Base-by-base conservation (phyloP, 2,797 vertebrate species). In the Peromyscus eremicus region DNA sequence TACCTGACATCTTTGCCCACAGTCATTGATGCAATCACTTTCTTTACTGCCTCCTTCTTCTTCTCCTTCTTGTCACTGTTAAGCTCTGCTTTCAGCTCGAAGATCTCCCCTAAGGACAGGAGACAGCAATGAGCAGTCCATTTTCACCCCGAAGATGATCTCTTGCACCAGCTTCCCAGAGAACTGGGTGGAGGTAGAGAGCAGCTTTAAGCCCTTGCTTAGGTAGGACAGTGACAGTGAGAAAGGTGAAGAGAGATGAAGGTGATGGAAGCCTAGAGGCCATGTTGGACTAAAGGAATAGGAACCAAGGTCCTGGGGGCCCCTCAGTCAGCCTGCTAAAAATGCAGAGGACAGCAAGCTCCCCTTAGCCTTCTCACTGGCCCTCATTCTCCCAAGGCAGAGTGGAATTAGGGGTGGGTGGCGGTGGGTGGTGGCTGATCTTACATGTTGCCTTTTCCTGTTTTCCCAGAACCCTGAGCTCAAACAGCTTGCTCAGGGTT, bases 1-100 rank as follows among this genome's bases (percentile, higher is more conserved):
- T 97, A 99, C 99, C 99, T 99, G 98, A 99, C 99, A n/a, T 99
- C 99, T 96, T 99, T 99, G 95, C 99, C 99, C 0, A 99, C 99
- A 0, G 99, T 99, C 99, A 99, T 99, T 23, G 99, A 99, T 0
- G 99, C 99, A 0, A 99, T 99, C 98, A 99, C 99, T 98, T 99
- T 99, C 98, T 99, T 99, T 97, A 99, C 99, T 0, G 99, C 99
- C 97, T 99, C 99, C 97, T 99, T 99, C 98, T 99, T 99, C 99
- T 99, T 99, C 98, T 99, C 99, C 96, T 99, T 99, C 98, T 99
- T 99, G 98, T 99, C 99, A 2, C 99, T 99, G 98, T 99, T 99
- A 68, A 99, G 99, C 97, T 99, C 99, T 0, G 99, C 99, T 98
- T 99, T 99, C 97, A 99, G 99, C 98, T 99, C 99, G 97, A 99